These are phyloP conservation scores for Hemiprocne comata DNA, from an alignment of 2,113 vertebrate species.

Conservation along the genomic window DNA sequence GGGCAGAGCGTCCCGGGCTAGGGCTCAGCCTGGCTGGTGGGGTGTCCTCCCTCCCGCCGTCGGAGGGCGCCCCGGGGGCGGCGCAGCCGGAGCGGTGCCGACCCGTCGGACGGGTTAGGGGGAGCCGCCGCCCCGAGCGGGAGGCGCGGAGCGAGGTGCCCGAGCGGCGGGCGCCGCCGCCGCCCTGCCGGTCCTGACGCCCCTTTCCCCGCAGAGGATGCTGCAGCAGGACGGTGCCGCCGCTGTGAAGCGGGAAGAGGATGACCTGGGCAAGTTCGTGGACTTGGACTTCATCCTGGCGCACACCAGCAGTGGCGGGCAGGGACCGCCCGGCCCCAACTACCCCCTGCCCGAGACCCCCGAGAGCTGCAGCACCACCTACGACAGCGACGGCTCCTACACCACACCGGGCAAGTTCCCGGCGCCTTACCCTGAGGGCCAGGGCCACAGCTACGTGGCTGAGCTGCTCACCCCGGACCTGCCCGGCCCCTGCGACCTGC, in stretches of 20 bases:
- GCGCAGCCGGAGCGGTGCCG: not conserved
- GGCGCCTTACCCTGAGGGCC: constrained; percentile 63
- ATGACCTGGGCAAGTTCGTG: constrained; percentile 86
- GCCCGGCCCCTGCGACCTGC: constrained; percentile 56
- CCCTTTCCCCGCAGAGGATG: constrained; percentile 61
- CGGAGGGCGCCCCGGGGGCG: not conserved
- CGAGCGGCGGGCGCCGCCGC: not conserved
- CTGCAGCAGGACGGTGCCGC: constrained; percentile 63
- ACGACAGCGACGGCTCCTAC: constrained; percentile 80
- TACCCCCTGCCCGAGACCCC: constrained; percentile 90
- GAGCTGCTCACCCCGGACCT: constrained; percentile 86
- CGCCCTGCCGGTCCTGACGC: not conserved
- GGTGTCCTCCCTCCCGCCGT: not conserved
- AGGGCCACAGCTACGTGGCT: constrained; percentile 84
- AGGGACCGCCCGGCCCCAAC: constrained; percentile 47
- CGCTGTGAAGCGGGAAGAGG: constrained; percentile 80
- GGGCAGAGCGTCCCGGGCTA: not conserved
- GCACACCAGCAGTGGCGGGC: constrained; percentile 77
- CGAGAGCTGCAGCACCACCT: constrained; percentile 83
- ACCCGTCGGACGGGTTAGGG: constrained; percentile 35
- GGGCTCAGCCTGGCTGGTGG: not conserved
- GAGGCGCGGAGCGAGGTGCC: not conserved
- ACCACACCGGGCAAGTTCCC: constrained; percentile 62
- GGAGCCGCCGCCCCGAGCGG: not conserved
- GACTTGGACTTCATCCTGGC: constrained; percentile 92